Conservation (phyloP, 1,140 invertebrate species). For the Xylocopa sonorina region DNA sequence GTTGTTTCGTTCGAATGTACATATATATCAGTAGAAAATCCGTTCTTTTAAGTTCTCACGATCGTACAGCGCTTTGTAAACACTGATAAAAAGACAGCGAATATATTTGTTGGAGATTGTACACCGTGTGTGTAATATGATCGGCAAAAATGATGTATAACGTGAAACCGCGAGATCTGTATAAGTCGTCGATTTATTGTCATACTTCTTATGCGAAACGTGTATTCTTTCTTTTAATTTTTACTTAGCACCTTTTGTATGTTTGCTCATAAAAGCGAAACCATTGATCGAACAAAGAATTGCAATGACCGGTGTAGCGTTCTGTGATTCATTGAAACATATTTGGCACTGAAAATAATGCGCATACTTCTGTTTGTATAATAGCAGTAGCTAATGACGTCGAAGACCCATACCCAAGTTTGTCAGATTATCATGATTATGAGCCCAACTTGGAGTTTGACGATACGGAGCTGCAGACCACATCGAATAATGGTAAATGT, state of each 20-base stretch:
- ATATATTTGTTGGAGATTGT: slow-evolving; percentile 35
- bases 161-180: slow-evolving; percentile 32
- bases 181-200: slow-evolving; percentile 20
- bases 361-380: slow-evolving; percentile 25
- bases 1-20: background rate
- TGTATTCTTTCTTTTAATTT: background rate
- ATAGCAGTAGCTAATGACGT: slow-evolving; percentile 81
- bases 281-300: slow-evolving; percentile 31
- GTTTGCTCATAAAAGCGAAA: background rate
- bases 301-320: background rate
- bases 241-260: slow-evolving; percentile 3
- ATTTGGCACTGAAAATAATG: slow-evolving; percentile 13
- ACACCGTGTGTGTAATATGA: slow-evolving; percentile 20
- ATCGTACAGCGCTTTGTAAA: slow-evolving; percentile 25
- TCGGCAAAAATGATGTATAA: slow-evolving; percentile 24
- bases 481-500: slow-evolving; percentile 77
- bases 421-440: slow-evolving; percentile 95
- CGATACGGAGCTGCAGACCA: slow-evolving; percentile 91
- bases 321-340: slow-evolving; percentile 28
- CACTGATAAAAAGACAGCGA: slow-evolving; percentile 1
- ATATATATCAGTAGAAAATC: background rate
- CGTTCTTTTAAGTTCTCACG: background rate
- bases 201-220: slow-evolving; percentile 33
- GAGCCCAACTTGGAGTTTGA: slow-evolving; percentile 98
- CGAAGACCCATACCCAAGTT: slow-evolving; percentile 93